Conservation (phyloP, 2,888 invertebrate species). For the Macaria liturata region DNA sequence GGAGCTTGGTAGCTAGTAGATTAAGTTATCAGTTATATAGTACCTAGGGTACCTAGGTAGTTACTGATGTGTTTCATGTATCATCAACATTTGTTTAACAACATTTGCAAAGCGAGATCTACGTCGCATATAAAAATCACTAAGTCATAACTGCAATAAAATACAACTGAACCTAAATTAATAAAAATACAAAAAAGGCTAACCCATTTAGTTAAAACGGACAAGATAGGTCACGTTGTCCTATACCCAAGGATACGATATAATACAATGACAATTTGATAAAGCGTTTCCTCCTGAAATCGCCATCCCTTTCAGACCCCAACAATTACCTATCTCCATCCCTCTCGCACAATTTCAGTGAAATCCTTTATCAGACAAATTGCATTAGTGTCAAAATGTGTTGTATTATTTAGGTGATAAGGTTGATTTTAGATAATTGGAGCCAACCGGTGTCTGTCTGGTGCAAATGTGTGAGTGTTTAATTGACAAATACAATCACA, state of each 20-base stretch:
- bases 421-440: slow-evolving; percentile 32
- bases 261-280: slow-evolving; percentile 36
- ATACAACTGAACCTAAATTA: no score
- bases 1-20: no score
- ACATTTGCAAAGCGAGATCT: no score
- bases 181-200: no score
- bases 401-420: slow-evolving; percentile 23
- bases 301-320: slow-evolving; percentile 40
- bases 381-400: slow-evolving; percentile 15
- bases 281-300: slow-evolving; percentile 20
- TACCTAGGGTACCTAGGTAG: no score
- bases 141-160: no score
- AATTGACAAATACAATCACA: slow-evolving; percentile 61
- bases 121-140: no score
- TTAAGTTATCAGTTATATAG: no score
- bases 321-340: slow-evolving; percentile 33
- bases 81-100: no score
- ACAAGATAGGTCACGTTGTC: slow-evolving; percentile 43
- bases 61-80: no score
- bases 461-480: slow-evolving; percentile 58
- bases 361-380: slow-evolving; percentile 44
- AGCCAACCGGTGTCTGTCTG: slow-evolving; percentile 18
- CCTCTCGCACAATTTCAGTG: slow-evolving; percentile 43
- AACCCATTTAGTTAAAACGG: no score
- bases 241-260: slow-evolving; percentile 4